Base-by-base conservation (phyloP, 2,888 invertebrate genomes). In the Trissoscelio sp. region DNA sequence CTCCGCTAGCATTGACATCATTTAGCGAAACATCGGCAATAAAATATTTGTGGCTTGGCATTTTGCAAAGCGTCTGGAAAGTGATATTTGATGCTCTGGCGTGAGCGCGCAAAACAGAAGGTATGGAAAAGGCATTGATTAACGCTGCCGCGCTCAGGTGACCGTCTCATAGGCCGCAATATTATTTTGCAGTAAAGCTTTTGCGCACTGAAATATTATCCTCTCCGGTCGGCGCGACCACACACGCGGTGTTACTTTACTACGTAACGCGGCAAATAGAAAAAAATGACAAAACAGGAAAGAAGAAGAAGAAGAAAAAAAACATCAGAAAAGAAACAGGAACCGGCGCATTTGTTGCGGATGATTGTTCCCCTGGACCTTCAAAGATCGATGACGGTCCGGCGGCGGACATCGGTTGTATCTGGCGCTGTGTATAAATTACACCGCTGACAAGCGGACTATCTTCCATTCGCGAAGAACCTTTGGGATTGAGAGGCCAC, bases 101-200 rank as follows among this genome's bases (percentile, higher is more conserved):
- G 44, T n/a, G n/a, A n/a, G n/a, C 58, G 73, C 62, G 69, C 62
- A 48, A 66, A 77, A 72, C 66, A 53, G 70, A 72, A 67, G 72
- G 51, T 58, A 72, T 57, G 64, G 48, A 75, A 74, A 62, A 62
- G 55, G 60, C 48, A 39, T 37, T 62, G 73, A 79, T 79, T 72
- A 53, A 67, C 72, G 39, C 20, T 66, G 53, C 51, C 39, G 69
- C 69, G 62, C 67, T 73, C 69, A 48, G 46, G 28, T 55, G 53
- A 79, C 66, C 53, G 44, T 79, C 67, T 55, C 67, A 79, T 73
- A 67, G 73, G 48, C 72, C 67, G 57, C 55, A 18, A 80, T 80
- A 80, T 80, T 74, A 80, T 74, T 80, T 80, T 44, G 44, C 80
- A 62, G 62, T 24, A 24, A 60, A 58, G 53, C 51, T n/a, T n/a